Evolutionary conservation across 1,140 invertebrate genomes (phyloP).

Genomic region (Drosophila kikkawai): DNA sequence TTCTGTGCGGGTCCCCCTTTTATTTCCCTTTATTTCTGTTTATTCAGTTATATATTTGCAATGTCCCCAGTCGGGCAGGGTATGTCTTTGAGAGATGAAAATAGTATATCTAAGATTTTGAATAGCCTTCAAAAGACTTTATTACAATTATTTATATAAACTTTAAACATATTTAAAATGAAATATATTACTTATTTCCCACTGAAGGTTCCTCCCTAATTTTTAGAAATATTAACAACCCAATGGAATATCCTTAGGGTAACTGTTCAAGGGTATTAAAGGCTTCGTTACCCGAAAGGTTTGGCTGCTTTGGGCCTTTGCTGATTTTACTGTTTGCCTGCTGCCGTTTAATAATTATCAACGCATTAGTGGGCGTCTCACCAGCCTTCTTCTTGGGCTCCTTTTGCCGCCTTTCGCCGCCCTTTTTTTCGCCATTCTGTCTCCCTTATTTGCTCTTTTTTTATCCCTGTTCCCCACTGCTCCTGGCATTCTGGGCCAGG

Average conservation of each 20-base stretch:
- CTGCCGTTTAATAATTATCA: slow-evolving; percentile 64
- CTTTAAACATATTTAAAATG: no score
- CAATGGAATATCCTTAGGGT: background rate
- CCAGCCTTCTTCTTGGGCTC: background rate
- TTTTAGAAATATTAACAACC: background rate
- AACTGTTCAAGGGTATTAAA: background rate
- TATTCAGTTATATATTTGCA: slow-evolving; percentile 24
- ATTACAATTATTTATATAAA: no score
- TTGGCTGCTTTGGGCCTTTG: background rate
- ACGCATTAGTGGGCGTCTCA: slow-evolving; percentile 58
- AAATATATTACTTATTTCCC: no score
- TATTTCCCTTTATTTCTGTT: slow-evolving; percentile 19
- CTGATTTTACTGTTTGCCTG: slow-evolving; percentile 24
- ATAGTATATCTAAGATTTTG: background rate
- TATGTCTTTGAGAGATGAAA: background rate
- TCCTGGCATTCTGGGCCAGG: slow-evolving; percentile 20
- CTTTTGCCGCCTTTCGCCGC: background rate
- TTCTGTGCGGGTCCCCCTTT: slow-evolving; percentile 4
- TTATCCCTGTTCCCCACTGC: background rate
- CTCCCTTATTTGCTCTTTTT: slow-evolving; percentile 5
- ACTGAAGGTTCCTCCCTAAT: background rate
- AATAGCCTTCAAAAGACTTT: background rate
- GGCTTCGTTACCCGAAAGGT: background rate
- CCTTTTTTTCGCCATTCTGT: slow-evolving; percentile 14
- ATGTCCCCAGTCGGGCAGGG: background rate